Evolutionary conservation across 1,140 invertebrate genomes (phyloP).

Genomic region (Mycetomoellerius zeteki): DNA sequence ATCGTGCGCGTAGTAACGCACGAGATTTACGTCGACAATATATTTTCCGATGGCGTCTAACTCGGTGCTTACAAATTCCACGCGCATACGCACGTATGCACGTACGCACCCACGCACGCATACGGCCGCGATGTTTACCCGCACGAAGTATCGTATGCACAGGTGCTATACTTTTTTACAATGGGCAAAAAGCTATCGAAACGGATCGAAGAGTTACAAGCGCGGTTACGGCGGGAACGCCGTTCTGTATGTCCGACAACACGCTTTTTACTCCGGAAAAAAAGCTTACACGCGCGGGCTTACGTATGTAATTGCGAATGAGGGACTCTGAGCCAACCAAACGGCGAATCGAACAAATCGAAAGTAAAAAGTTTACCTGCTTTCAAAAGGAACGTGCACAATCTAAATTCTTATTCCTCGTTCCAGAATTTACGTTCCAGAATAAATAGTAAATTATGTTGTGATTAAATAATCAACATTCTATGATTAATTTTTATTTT

Average conservation of each 20-base stretch:
- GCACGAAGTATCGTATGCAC: slow-evolving; percentile 22
- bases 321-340: slow-evolving; percentile 1
- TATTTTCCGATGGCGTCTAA: slow-evolving; percentile 58
- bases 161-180: slow-evolving; percentile 50
- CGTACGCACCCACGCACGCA: slow-evolving; percentile 18
- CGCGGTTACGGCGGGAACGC: slow-evolving; percentile 26
- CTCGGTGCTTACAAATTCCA: slow-evolving; percentile 52
- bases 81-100: not conserved
- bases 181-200: slow-evolving; percentile 52
- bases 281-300: slow-evolving; percentile 6
- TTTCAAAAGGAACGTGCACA: not conserved
- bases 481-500: not conserved
- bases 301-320: slow-evolving; percentile 25
- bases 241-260: slow-evolving; percentile 36
- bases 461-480: not conserved
- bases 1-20: slow-evolving; percentile 42
- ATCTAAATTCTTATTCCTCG: not conserved
- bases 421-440: not conserved
- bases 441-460: not conserved
- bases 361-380: slow-evolving; percentile 29
- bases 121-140: slow-evolving; percentile 29
- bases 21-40: slow-evolving; percentile 57
- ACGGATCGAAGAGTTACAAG: slow-evolving; percentile 51
- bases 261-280: slow-evolving; percentile 33
- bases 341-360: slow-evolving; percentile 5